phyloP scores from a whole-genome alignment of 2,888 invertebrate genomes.

The Chamaedrilus cognettii region DNA sequence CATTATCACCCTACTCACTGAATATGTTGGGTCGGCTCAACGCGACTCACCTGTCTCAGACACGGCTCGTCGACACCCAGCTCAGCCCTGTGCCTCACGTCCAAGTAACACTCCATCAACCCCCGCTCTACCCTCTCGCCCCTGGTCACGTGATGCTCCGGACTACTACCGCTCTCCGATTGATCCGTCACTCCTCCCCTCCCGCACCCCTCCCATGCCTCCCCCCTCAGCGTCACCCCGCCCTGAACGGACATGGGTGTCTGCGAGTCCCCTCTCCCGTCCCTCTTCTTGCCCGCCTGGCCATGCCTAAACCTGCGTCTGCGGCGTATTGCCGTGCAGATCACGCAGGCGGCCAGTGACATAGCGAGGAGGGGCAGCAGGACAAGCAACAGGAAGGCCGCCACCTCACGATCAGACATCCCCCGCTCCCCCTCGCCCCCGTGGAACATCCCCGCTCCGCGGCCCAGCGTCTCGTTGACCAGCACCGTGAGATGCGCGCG shows the following conservation, averaged over 20 bases:
- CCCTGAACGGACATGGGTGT: conserved; percentile 68
- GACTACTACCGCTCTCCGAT: too few species aligned
- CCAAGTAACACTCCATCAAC: neutral
- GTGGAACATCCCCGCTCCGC: neutral
- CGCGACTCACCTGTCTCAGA: conserved; percentile 5
- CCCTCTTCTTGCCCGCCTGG: conserved; percentile 71
- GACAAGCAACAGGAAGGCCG: neutral
- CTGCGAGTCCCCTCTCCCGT: conserved; percentile 79
- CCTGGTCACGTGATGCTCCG: too few species aligned
- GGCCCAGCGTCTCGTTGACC: conserved; percentile 11
- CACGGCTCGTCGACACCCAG: neutral
- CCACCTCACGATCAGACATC: neutral
- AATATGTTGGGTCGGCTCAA: too few species aligned
- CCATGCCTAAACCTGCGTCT: too few species aligned
- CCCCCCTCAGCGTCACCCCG: neutral
- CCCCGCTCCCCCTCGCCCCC: neutral
- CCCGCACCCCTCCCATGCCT: neutral
- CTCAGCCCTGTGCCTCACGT: neutral
- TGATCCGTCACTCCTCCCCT: neutral
- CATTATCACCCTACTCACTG: too few species aligned
- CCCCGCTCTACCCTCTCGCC: too few species aligned
- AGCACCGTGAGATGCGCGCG: neutral
- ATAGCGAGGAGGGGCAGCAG: neutral
- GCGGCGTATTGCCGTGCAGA: neutral
- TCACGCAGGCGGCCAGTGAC: neutral